phyloP scores from a whole-genome alignment of 2,888 invertebrate species.

The Nephrotoma guestfalica region DNA sequence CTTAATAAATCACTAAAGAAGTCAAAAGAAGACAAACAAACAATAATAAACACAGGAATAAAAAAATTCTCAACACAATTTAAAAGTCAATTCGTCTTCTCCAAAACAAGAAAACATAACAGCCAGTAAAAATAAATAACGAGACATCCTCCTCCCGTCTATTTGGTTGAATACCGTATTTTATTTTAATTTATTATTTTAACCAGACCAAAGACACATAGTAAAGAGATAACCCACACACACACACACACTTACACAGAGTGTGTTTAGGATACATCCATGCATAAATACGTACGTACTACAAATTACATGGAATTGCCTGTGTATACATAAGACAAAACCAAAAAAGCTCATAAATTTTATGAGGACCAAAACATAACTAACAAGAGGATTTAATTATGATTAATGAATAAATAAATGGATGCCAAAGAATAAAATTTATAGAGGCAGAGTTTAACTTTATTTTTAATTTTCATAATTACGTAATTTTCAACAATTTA shows the following conservation, averaged over 20 bases:
- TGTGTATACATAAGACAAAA: neutral
- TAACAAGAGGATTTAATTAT: neutral
- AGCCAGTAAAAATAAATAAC: neutral
- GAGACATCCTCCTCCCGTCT: neutral
- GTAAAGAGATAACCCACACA: neutral
- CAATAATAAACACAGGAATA: neutral
- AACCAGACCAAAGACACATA: neutral
- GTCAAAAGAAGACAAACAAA: neutral
- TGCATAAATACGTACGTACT: neutral
- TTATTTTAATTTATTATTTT: neutral
- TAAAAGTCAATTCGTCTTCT: neutral
- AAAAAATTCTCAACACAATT: neutral
- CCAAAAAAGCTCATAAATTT: neutral
- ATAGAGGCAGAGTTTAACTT: neutral
- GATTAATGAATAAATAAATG: neutral
- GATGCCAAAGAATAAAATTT: neutral
- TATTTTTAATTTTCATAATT: neutral
- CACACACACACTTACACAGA: neutral
- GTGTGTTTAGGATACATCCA: neutral
- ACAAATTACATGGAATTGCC: neutral
- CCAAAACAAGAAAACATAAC: neutral
- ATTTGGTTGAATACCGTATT: neutral
- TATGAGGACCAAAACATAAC: neutral
- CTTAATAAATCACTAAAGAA: neutral
- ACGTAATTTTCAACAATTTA: neutral